These are phyloP conservation scores for Solea senegalensis DNA, from an alignment of 2,113 vertebrate species.

Conservation along the genomic window DNA sequence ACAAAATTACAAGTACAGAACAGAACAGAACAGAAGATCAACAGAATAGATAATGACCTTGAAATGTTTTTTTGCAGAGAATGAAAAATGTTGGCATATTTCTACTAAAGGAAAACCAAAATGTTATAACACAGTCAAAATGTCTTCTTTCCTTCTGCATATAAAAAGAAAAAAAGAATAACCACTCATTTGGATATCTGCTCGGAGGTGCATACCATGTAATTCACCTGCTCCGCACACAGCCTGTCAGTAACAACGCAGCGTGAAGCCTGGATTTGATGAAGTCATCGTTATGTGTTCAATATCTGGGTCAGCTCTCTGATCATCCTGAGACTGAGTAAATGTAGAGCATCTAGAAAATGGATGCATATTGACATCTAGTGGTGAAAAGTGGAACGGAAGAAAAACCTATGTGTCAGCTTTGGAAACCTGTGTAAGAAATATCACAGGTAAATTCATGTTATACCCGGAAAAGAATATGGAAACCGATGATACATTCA, in stretches of 20 bases:
- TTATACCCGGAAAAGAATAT: neutral
- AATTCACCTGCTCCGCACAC: slow-evolving; percentile 1
- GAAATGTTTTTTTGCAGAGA: neutral
- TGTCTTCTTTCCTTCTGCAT: neutral
- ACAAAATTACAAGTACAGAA: neutral
- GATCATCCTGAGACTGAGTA: slow-evolving; percentile 38
- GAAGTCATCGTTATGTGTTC: slow-evolving; percentile 63
- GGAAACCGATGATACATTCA: neutral
- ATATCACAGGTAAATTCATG: neutral
- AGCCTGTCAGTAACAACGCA: slow-evolving; percentile 22
- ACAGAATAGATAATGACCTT: neutral
- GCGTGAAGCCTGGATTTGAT: slow-evolving; percentile 40
- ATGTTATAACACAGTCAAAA: too few relatives aligned
- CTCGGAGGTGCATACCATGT: neutral
- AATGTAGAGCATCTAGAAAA: neutral
- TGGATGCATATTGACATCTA: slow-evolving; percentile 59
- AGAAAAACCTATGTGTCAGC: neutral
- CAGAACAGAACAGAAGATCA: neutral
- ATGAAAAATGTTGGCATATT: neutral
- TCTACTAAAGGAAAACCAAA: too few relatives aligned
- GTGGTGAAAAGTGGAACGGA: slow-evolving; percentile 49
- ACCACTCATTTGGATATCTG: too few relatives aligned
- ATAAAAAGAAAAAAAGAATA: slow-evolving; percentile 1
- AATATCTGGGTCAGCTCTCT: slow-evolving; percentile 71
- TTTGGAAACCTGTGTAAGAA: neutral